Evolutionary conservation across 2,888 invertebrate genomes (phyloP).

Genomic region (Stenodema calcarata): DNA sequence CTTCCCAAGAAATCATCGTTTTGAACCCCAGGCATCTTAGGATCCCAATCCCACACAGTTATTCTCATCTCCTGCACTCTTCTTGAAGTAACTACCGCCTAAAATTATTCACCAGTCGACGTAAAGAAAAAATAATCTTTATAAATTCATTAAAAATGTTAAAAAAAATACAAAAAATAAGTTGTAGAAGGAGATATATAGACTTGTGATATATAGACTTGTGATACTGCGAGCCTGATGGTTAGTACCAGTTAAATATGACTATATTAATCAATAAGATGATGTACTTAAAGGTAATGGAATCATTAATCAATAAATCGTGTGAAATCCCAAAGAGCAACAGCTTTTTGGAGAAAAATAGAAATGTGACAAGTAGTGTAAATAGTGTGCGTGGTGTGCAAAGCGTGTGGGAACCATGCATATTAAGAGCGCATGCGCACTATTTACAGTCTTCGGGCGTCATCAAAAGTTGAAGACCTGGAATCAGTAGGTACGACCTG

Average conservation of each 20-base stretch:
- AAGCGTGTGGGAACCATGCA: not conserved
- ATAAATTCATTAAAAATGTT: not conserved
- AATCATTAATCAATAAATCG: not conserved
- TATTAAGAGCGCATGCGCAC: not conserved
- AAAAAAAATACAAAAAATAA: not conserved
- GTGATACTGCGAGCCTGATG: no score
- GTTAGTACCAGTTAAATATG: no score
- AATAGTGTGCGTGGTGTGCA: not conserved
- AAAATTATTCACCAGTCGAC: constrained; percentile 49
- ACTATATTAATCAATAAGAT: no score
- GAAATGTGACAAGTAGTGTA: not conserved
- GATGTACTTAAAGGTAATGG: not conserved
- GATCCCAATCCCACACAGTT: constrained; percentile 85
- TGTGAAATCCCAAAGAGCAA: no score
- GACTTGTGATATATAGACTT: no score
- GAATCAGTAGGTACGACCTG: no score
- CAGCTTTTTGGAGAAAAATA: not conserved
- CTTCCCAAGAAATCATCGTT: constrained; percentile 86
- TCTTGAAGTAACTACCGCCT: constrained; percentile 79
- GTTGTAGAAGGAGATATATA: not conserved
- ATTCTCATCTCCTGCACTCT: constrained; percentile 77
- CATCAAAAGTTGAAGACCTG: not conserved
- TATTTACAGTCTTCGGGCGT: not conserved
- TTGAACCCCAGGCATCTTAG: constrained; percentile 76
- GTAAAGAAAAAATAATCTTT: not conserved